Conservation (phyloP, 1,140 invertebrate species). For the Coelopa frigida region DNA sequence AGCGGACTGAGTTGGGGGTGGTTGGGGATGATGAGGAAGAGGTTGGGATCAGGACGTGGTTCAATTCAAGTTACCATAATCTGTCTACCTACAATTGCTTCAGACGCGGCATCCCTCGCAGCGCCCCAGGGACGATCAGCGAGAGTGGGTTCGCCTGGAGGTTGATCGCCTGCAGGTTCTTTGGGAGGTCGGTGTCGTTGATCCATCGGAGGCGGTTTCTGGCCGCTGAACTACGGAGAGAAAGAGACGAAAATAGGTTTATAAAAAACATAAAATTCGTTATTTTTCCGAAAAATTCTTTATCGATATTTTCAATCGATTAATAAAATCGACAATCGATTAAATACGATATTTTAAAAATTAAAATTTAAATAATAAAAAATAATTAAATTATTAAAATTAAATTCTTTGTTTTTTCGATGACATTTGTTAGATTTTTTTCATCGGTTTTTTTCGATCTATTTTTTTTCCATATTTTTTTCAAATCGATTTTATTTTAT, state of each 20-base stretch:
- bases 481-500: neutral
- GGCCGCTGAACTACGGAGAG: conserved; percentile 43
- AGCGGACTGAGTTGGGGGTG: neutral
- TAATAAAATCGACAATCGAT: neutral
- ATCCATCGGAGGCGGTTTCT: conserved; percentile 62
- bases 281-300: conserved; percentile 18
- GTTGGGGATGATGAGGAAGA: neutral
- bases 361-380: conserved; percentile 1
- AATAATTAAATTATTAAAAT: conserved; percentile 6
- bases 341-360: neutral
- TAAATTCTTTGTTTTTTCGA: conserved; percentile 23
- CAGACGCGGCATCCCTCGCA: conserved; percentile 57
- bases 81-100: conserved; percentile 61
- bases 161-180: conserved; percentile 57
- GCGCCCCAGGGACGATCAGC: conserved; percentile 56
- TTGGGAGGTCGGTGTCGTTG: conserved; percentile 53
- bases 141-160: conserved; percentile 64
- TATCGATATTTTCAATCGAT: conserved; percentile 35
- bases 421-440: conserved; percentile 28
- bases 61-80: conserved; percentile 23
- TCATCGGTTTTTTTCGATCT: conserved; percentile 15
- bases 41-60: neutral
- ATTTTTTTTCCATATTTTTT: conserved; percentile 6
- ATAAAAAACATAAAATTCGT: neutral
- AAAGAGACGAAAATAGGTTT: neutral